A percentile compares a stretch with the other conserved stretches of the same genome.
Evolutionary conservation across 2,797 vertebrate species (phyloP).

Genomic region (Sparus aurata): DNA sequence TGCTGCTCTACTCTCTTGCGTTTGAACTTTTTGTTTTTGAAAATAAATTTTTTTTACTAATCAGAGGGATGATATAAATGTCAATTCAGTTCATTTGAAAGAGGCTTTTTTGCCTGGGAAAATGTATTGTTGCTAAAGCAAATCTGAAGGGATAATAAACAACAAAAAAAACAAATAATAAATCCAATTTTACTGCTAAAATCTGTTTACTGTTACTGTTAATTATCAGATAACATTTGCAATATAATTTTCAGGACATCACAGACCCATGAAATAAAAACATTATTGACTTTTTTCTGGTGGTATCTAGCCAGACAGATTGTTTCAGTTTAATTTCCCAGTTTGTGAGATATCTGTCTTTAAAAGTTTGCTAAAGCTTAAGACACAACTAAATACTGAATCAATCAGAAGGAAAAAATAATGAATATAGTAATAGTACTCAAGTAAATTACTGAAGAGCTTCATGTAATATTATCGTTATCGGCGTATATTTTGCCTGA

Average conservation of each 20-base stretch:
- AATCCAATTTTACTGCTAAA: not conserved
- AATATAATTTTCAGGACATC: not conserved
- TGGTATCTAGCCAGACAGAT: not conserved
- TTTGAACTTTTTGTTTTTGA: not conserved
- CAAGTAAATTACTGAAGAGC: too few relatives aligned
- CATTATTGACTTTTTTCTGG: not conserved
- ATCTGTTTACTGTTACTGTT: too few relatives aligned
- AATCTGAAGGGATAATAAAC: too few relatives aligned
- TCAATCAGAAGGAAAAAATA: too few relatives aligned
- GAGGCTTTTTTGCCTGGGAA: too few relatives aligned
- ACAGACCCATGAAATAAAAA: not conserved
- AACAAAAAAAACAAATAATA: too few relatives aligned
- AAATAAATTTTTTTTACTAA: not conserved
- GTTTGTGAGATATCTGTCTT: not conserved
- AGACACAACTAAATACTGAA: not conserved
- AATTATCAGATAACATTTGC: too few relatives aligned
- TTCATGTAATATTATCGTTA: too few relatives aligned
- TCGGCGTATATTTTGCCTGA: too few relatives aligned
- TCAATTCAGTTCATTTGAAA: too few relatives aligned
- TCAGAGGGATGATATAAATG: not conserved
- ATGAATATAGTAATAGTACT: too few relatives aligned
- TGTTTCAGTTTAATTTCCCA: not conserved
- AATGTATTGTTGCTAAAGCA: too few relatives aligned
- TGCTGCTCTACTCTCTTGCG: constrained; percentile 10
- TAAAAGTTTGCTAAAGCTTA: not conserved